phyloP scores from a whole-genome alignment of 1,140 invertebrate species.

The Homalodisca vitripennis region DNA sequence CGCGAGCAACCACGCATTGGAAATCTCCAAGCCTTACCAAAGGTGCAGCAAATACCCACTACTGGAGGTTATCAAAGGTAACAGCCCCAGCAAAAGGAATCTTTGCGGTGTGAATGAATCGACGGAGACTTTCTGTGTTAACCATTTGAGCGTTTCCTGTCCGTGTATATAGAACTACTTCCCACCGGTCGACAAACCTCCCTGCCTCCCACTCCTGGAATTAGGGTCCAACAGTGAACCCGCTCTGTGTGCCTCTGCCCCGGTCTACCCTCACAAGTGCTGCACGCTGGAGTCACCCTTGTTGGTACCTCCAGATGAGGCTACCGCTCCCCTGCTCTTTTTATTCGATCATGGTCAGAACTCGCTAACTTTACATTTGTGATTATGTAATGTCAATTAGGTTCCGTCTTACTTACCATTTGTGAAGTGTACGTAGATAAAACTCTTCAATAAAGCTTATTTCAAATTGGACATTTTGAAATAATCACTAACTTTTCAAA shows the following conservation, averaged over 20 bases:
- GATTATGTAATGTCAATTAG: too few relatives aligned
- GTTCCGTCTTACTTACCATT: too few relatives aligned
- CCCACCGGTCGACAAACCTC: conserved; percentile 38
- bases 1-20: conserved; percentile 65
- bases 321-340: not conserved
- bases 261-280: not conserved
- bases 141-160: conserved; percentile 56
- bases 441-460: too few relatives aligned
- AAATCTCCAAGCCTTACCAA: conserved; percentile 50
- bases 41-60: conserved; percentile 55
- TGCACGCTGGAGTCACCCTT: not conserved
- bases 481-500: too few relatives aligned
- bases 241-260: not conserved
- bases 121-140: conserved; percentile 44
- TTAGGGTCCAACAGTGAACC: conserved; percentile 10
- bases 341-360: not conserved
- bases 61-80: conserved; percentile 52
- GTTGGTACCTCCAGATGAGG: not conserved
- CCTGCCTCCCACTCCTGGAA: not conserved
- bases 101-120: too few relatives aligned
- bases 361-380: too few relatives aligned
- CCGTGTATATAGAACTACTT: conserved; percentile 59
- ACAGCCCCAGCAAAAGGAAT: conserved; percentile 51
- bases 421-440: too few relatives aligned
- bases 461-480: too few relatives aligned